Conservation (phyloP, 2,888 invertebrate genomes). For the Andrena hattorfiana region DNA sequence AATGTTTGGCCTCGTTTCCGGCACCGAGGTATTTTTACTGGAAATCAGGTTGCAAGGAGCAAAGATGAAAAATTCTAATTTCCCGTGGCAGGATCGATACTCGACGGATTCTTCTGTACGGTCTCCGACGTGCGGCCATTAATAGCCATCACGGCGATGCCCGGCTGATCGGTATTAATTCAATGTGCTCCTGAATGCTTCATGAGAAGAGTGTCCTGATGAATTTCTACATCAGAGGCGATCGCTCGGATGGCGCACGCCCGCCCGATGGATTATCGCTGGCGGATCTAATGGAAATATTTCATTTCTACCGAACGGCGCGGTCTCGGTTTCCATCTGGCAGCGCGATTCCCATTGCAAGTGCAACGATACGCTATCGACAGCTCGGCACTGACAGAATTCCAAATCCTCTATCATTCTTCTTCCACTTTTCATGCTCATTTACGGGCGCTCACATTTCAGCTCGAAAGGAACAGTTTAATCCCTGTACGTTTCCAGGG, state of each 20-base stretch:
- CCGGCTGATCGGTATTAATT: conserved; percentile 70
- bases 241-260: conserved; percentile 46
- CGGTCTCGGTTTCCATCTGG: conserved; percentile 15
- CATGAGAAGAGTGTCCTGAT: conserved; percentile 67
- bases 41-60: no score
- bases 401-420: conserved; percentile 40
- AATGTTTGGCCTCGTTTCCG: no score
- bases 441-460: neutral
- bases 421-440: neutral
- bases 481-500: neutral
- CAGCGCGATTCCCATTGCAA: neutral
- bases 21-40: no score
- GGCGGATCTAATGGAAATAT: conserved; percentile 69
- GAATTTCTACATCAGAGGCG: conserved; percentile 66
- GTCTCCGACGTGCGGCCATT: conserved; percentile 42
- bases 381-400: conserved; percentile 53
- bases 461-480: neutral
- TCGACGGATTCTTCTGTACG: conserved; percentile 2
- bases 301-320: conserved; percentile 60
- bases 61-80: conserved; percentile 8
- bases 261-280: conserved; percentile 61
- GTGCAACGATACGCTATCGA: conserved; percentile 33
- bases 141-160: conserved; percentile 61
- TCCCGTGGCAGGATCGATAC: conserved; percentile 31
- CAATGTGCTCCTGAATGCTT: conserved; percentile 70